Conservation (phyloP, 2,797 vertebrate genomes). For the Cryptoblepharus egeriae region DNA sequence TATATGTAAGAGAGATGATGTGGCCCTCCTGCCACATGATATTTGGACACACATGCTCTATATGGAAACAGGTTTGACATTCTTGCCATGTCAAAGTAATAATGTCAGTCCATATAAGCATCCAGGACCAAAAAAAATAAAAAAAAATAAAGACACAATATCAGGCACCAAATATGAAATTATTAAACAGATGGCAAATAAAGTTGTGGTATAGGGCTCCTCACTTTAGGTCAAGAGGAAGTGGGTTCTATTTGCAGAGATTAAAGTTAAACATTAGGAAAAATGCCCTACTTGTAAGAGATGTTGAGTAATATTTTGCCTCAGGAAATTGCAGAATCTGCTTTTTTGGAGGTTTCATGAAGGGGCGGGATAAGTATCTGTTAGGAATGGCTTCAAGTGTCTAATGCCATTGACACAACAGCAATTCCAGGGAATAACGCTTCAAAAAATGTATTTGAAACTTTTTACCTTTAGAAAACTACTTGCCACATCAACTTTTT, state of each 20-base stretch:
- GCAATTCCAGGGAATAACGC: constrained; percentile 19
- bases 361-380: constrained; percentile 28
- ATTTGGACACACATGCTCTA: no score
- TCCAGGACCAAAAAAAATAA: background rate
- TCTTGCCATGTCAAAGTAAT: no score
- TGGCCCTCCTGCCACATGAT: no score
- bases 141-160: background rate
- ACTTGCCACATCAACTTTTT: constrained; percentile 1
- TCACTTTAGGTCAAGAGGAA: constrained; percentile 33
- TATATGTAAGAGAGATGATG: no score
- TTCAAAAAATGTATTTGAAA: constrained; percentile 10
- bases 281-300: constrained; percentile 37
- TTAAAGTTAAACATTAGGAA: constrained; percentile 36
- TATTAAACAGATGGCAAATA: background rate
- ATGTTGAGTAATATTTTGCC: constrained; percentile 26
- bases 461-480: background rate
- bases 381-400: constrained; percentile 10
- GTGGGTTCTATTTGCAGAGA: constrained; percentile 36
- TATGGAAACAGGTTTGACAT: no score
- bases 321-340: constrained; percentile 39
- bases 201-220: background rate
- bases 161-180: background rate
- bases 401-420: background rate
- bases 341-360: constrained; percentile 34
- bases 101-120: background rate